Evolutionary conservation across 2,113 vertebrate species (phyloP).

Genomic region (Nibea albiflora): DNA sequence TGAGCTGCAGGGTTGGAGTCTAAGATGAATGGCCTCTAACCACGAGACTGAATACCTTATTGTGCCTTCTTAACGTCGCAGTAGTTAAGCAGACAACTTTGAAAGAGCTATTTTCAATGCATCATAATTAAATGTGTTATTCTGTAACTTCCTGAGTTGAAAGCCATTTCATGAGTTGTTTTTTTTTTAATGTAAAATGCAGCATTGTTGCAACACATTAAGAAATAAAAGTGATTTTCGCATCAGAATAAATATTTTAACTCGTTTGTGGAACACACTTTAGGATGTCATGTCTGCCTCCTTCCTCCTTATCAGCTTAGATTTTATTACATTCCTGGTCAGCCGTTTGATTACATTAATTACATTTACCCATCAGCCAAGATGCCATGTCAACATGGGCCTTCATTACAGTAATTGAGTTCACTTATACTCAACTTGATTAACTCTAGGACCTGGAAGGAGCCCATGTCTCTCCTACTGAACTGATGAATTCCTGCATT

Average conservation of each 20-base stretch:
- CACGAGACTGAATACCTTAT: background rate
- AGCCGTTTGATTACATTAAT: background rate
- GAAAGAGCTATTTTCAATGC: slow-evolving; percentile 32
- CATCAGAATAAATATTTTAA: background rate
- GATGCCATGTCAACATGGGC: background rate
- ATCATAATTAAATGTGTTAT: background rate
- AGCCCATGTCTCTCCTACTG: background rate
- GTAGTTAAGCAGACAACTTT: background rate
- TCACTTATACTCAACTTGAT: background rate
- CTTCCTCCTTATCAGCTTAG: background rate
- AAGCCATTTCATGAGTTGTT: slow-evolving; percentile 27
- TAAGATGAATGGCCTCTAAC: background rate
- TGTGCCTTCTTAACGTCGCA: slow-evolving; percentile 62
- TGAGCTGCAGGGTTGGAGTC: background rate
- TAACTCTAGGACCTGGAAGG: background rate
- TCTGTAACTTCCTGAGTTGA: slow-evolving; percentile 10
- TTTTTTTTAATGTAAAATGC: background rate
- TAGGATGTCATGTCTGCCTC: no score
- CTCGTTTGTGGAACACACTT: background rate
- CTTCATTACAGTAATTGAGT: background rate
- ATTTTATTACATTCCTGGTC: background rate
- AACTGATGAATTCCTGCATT: background rate
- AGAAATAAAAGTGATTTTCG: slow-evolving; percentile 15
- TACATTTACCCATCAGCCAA: background rate
- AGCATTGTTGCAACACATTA: background rate